Conservation (phyloP, 2,888 invertebrate genomes). For the Troides oblongomaculatus region DNA sequence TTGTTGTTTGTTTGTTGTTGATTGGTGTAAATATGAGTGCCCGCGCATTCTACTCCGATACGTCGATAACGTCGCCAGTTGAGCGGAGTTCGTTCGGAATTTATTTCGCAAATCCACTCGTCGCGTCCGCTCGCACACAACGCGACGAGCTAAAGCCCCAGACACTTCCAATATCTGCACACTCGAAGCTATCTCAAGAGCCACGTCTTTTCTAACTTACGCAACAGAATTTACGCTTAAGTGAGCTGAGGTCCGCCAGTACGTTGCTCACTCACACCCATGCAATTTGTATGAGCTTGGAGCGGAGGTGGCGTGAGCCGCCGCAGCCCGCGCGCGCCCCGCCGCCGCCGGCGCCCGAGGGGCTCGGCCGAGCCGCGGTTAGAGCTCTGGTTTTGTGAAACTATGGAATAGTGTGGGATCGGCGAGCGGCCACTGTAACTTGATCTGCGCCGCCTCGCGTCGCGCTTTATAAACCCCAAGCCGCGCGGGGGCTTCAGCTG, state of each 20-base stretch:
- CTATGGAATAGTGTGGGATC: constrained; percentile 74
- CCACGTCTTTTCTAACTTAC: constrained; percentile 76
- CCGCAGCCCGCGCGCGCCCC: constrained; percentile 44
- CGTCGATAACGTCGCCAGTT: too few relatives aligned
- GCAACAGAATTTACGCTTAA: constrained; percentile 78
- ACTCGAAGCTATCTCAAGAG: constrained; percentile 63
- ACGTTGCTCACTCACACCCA: constrained; percentile 75
- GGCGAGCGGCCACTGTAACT: constrained; percentile 50
- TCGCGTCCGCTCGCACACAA: constrained; percentile 27
- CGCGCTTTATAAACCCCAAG: constrained; percentile 29
- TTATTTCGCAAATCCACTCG: constrained; percentile 12
- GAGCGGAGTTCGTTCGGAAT: background rate
- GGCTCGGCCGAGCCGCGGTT: constrained; percentile 62
- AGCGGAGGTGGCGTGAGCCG: constrained; percentile 42
- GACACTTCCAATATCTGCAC: constrained; percentile 59
- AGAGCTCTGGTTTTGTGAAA: constrained; percentile 70
- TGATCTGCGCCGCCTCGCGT: constrained; percentile 45
- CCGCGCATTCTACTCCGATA: too few relatives aligned
- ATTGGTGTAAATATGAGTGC: too few relatives aligned
- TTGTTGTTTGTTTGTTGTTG: too few relatives aligned
- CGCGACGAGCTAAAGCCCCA: constrained; percentile 42
- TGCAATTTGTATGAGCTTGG: constrained; percentile 68
- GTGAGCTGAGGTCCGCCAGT: constrained; percentile 71
- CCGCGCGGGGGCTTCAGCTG: constrained; percentile 35
- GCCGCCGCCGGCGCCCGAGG: constrained; percentile 48